Evolutionary conservation across 2,888 invertebrate genomes (phyloP).

Genomic region (Ophioninae sp.): DNA sequence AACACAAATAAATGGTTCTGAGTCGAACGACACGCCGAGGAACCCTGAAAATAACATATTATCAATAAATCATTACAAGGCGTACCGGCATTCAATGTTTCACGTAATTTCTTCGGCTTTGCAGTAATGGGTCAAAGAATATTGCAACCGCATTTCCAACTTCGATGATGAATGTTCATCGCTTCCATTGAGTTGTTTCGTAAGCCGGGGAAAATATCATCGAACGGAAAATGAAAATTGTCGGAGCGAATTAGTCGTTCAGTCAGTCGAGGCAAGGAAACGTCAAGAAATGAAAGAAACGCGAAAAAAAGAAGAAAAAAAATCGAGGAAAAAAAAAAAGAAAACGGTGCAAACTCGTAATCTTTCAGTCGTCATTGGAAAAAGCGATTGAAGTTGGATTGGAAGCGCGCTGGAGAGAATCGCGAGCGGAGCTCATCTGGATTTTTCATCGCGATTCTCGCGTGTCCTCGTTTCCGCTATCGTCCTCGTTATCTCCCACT

Average conservation of each 20-base stretch:
- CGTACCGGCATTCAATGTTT: too few relatives aligned
- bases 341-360: conserved; percentile 12
- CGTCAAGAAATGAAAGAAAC: conserved; percentile 3
- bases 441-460: conserved; percentile 59
- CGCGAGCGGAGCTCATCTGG: conserved; percentile 49
- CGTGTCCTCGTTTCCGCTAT: conserved; percentile 62
- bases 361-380: conserved; percentile 22
- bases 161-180: too few relatives aligned
- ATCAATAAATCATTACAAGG: too few relatives aligned
- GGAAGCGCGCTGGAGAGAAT: conserved; percentile 27
- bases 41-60: too few relatives aligned
- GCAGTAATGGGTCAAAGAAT: too few relatives aligned
- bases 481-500: conserved; percentile 61
- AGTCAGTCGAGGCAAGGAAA: background rate
- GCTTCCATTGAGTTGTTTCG: background rate
- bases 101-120: too few relatives aligned
- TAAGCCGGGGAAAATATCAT: background rate
- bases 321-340: background rate
- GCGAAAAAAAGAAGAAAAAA: too few relatives aligned
- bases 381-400: conserved; percentile 48
- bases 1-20: background rate
- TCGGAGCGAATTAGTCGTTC: background rate
- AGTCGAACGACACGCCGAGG: too few relatives aligned
- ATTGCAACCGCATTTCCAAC: too few relatives aligned
- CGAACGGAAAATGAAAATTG: background rate